These are phyloP conservation scores for Aricia agestis DNA, from an alignment of 1,140 invertebrate species.

Conservation along the genomic window DNA sequence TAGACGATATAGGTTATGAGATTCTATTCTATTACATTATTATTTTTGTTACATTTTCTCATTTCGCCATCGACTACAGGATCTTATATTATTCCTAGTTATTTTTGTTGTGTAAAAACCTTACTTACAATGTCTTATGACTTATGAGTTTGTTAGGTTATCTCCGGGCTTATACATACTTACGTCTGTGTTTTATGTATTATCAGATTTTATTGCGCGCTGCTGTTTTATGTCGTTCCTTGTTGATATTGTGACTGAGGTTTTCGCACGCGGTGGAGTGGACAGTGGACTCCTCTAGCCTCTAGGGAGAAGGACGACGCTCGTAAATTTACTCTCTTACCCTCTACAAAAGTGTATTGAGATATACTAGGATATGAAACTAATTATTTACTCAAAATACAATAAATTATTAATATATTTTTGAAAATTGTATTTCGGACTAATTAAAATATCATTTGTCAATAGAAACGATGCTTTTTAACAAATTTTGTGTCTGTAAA, in stretches of 20 bases:
- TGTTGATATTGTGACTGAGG: constrained; percentile 1
- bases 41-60: neutral
- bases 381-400: constrained; percentile 17
- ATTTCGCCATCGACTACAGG: neutral
- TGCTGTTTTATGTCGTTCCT: neutral
- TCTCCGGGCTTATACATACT: neutral
- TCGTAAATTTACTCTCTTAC: constrained; percentile 9
- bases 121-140: neutral
- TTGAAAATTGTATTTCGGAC: constrained; percentile 15
- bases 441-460: constrained; percentile 16
- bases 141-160: neutral
- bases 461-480: constrained; percentile 12
- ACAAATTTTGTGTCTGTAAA: constrained; percentile 30
- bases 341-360: constrained; percentile 6
- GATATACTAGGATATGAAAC: constrained; percentile 13
- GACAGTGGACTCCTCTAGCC: neutral
- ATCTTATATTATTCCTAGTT: neutral
- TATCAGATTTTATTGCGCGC: neutral
- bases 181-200: neutral
- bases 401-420: constrained; percentile 16
- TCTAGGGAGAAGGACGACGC: neutral
- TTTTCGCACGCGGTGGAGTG: neutral
- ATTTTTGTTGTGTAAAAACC: neutral
- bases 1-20: neutral
- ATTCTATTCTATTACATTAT: neutral